Percentiles rank a stretch among this genome's conserved stretches.
Evolutionary conservation across 2,797 vertebrate species (phyloP).

Genomic region (Emys orbicularis): DNA sequence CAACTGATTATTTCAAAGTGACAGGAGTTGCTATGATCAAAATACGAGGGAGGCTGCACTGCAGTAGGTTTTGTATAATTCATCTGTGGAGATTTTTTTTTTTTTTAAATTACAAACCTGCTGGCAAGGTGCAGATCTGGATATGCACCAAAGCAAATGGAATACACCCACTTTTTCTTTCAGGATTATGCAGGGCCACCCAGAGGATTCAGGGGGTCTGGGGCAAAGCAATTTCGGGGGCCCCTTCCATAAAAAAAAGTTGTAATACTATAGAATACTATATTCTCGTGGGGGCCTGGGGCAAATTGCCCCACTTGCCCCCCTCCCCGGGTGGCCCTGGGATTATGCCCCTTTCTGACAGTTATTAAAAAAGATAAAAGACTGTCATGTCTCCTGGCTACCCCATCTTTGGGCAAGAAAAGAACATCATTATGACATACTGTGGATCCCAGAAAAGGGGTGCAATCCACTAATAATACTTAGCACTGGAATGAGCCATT

Average conservation of each 20-base stretch:
- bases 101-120: not conserved
- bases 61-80: not conserved
- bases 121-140: not conserved
- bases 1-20: not conserved
- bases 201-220: no score
- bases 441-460: not conserved
- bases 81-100: not conserved
- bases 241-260: no score
- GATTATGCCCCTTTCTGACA: not conserved
- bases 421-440: not conserved
- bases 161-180: not conserved
- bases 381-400: not conserved
- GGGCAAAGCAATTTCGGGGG: no score
- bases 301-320: no score
- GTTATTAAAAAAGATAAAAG: not conserved
- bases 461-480: not conserved
- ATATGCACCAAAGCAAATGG: not conserved
- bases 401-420: rapidly evolving
- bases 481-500: not conserved
- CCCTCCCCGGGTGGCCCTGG: no score
- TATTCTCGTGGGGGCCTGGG: no score
- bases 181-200: not conserved
- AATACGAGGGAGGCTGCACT: not conserved
- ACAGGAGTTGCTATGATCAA: not conserved
- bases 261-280: no score